Base-by-base conservation (phyloP, 1,140 invertebrate genomes). In the Trypoxylus dichotomus region DNA sequence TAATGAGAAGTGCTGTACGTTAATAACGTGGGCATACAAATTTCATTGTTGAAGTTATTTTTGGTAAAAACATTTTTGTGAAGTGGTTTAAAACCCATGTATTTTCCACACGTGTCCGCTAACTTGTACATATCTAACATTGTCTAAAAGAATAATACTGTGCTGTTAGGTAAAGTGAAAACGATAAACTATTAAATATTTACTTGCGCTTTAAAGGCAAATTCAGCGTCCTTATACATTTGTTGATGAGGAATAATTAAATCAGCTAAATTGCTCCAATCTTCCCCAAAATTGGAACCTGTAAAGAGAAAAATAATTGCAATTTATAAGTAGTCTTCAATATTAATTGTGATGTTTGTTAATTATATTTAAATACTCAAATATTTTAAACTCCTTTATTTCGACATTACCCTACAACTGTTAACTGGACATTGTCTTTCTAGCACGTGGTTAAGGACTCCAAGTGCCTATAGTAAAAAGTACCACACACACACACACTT, bases 261-360 rank as follows among this genome's bases (percentile, higher is more conserved):
- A 75, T 90, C 87, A 73, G 90, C 88, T 68, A 91, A 78, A 78
- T 88, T 87, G 3, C 88, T 89, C 91, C 91, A 92, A 81, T 92
- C 90, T 29, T 88, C 87, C 73, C 89, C 90, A 78, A 87, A 86
- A 21, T 90, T 83, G 1, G 89, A 89, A 80, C 88, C 90, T 91
- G 82, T 71, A 3, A 47, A n/a, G 43, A 47, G 8, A 47, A 47
- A 47, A 13, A 13, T 47, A 47, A 15, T 11, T 3, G n/a, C 11
- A 41, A 11, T 6, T 41, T 11, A 41, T 6, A 6, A 6, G 37
- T 11, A 6, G 11, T 11, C 13, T 2, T 32, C 78, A 78, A 54
- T 41, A 74, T 41, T 6, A 6, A 6, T 41, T 41, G 11, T 3
- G 11, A 41, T 3, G 3, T 41, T 11, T 41, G 5, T 41, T 41